These are phyloP conservation scores for Gnatocerus cornutus DNA, from an alignment of 2,888 invertebrate species.

Conservation along the genomic window DNA sequence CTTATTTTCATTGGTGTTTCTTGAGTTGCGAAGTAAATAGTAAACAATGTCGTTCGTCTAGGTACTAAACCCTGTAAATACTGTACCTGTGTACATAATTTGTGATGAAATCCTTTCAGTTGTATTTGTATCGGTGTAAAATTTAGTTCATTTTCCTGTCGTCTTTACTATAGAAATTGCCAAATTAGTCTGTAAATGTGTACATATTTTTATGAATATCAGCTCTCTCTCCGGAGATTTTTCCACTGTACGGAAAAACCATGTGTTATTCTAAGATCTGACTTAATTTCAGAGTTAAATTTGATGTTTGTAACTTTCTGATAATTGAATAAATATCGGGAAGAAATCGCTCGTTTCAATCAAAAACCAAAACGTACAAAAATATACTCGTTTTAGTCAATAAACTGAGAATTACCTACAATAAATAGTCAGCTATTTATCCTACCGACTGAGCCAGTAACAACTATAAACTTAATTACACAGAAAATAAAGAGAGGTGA, in stretches of 20 bases:
- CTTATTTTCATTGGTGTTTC: conserved; percentile 20
- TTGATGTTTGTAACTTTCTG: conserved; percentile 49
- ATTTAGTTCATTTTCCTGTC: conserved; percentile 45
- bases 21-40: conserved; percentile 3
- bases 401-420: conserved; percentile 20
- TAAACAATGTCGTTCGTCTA: conserved; percentile 16
- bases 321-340: conserved; percentile 47
- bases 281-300: conserved; percentile 45
- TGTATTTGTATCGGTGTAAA: conserved; percentile 35
- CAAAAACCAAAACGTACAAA: conserved; percentile 22
- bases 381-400: conserved; percentile 38
- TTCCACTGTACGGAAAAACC: conserved; percentile 40
- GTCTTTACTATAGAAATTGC: conserved; percentile 58
- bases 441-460: conserved; percentile 20
- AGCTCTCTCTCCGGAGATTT: conserved; percentile 54
- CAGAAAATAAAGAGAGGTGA: neutral
- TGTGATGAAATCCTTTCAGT: conserved; percentile 44
- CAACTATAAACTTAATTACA: neutral
- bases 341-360: conserved; percentile 32
- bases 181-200: conserved; percentile 65
- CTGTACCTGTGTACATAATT: conserved; percentile 52
- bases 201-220: conserved; percentile 60
- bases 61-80: conserved; percentile 49
- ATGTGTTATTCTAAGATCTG: conserved; percentile 47
- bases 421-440: conserved; percentile 22